Conservation (phyloP, 2,888 invertebrate genomes). For the Pasiphila rectangulata region DNA sequence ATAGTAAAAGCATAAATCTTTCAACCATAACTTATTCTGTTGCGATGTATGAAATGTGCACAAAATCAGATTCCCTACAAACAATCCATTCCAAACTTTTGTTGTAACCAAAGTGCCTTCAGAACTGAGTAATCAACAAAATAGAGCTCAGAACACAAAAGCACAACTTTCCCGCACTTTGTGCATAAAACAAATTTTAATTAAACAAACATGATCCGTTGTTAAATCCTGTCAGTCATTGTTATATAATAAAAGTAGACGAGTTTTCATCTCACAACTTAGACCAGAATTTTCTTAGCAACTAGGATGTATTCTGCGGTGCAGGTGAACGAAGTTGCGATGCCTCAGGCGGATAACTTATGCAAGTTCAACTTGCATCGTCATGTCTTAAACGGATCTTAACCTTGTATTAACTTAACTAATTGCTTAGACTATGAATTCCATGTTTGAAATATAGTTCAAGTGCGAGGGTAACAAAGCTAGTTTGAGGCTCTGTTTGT, state of each 20-base stretch:
- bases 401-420: constrained; percentile 47
- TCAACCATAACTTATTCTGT: background rate
- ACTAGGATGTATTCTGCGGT: constrained; percentile 18
- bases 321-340: constrained; percentile 38
- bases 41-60: background rate
- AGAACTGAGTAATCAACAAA: constrained; percentile 24
- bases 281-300: constrained; percentile 4
- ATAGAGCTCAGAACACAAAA: constrained; percentile 18
- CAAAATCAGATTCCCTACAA: constrained; percentile 10
- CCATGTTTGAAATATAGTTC: constrained; percentile 44
- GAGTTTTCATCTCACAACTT: constrained; percentile 25
- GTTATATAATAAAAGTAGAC: constrained; percentile 28
- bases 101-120: constrained; percentile 6
- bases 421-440: constrained; percentile 53
- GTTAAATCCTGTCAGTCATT: constrained; percentile 25
- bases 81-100: constrained; percentile 5
- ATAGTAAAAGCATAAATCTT: background rate
- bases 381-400: constrained; percentile 52
- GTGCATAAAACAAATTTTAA: constrained; percentile 31
- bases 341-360: constrained; percentile 53
- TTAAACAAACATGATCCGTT: constrained; percentile 25
- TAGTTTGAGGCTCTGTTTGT: constrained; percentile 18
- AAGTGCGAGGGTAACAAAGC: constrained; percentile 19
- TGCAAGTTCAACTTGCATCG: constrained; percentile 50
- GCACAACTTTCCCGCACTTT: constrained; percentile 14